A percentile compares a stretch with the other conserved stretches of the same genome.
These are phyloP conservation scores for Synanthedon tipuliformis DNA, from an alignment of 2,888 invertebrate species.

Conservation along the genomic window DNA sequence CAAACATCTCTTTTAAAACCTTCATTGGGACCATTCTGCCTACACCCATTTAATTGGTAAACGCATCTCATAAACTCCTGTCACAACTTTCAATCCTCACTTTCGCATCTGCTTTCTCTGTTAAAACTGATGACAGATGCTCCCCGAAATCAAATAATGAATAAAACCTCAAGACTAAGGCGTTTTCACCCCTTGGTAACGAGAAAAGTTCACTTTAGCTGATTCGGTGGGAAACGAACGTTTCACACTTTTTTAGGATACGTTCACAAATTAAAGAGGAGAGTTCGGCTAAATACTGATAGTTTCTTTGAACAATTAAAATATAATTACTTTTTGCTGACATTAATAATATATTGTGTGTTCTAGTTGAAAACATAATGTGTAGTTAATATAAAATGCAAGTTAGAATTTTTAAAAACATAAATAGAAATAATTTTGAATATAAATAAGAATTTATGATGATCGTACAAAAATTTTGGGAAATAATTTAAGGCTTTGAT, in stretches of 20 bases:
- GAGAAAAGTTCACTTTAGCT: slow-evolving; percentile 59
- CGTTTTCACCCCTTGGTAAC: slow-evolving; percentile 49
- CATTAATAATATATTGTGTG: too few relatives aligned
- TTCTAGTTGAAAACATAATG: too few relatives aligned
- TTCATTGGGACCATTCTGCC: too few relatives aligned
- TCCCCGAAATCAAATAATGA: slow-evolving; percentile 55
- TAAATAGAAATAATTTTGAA: too few relatives aligned
- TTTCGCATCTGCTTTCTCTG: not conserved
- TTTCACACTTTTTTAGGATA: slow-evolving; percentile 26
- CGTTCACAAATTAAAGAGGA: slow-evolving; percentile 6
- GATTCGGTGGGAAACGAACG: slow-evolving; percentile 21
- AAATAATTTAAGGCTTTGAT: too few relatives aligned
- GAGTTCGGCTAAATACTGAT: not conserved
- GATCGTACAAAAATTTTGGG: too few relatives aligned
- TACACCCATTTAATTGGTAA: too few relatives aligned
- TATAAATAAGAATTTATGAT: too few relatives aligned
- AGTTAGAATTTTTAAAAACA: too few relatives aligned
- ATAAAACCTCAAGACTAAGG: slow-evolving; percentile 49
- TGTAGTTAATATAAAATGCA: too few relatives aligned
- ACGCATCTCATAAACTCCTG: not conserved
- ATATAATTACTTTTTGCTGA: too few relatives aligned
- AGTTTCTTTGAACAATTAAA: not conserved
- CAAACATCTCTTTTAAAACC: too few relatives aligned
- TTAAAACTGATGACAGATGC: slow-evolving; percentile 47
- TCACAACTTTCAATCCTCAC: not conserved